Conservation (phyloP, 2,113 vertebrate species). For the Plotosus lineatus region DNA sequence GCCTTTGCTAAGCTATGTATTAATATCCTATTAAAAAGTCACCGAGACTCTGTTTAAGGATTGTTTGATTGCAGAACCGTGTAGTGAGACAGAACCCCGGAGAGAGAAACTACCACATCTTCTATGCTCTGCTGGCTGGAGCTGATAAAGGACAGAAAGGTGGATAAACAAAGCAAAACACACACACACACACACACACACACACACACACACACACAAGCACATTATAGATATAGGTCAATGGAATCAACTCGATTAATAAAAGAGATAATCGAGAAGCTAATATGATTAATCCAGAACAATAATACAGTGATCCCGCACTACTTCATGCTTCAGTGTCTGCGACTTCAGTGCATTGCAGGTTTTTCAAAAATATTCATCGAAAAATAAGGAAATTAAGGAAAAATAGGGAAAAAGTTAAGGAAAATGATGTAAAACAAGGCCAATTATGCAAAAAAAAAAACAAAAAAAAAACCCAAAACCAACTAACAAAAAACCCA, state of each 20-base stretch:
- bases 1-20: not conserved
- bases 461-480: too few relatives aligned
- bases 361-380: too few relatives aligned
- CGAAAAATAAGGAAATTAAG: too few relatives aligned
- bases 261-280: not conserved
- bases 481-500: too few relatives aligned
- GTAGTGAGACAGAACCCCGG: conserved; percentile 88
- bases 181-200: not conserved
- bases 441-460: too few relatives aligned
- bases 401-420: too few relatives aligned
- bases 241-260: not conserved
- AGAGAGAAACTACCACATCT: conserved; percentile 90
- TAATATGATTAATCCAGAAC: not conserved
- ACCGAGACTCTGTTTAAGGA: conserved; percentile 24
- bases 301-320: not conserved
- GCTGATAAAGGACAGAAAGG: conserved; percentile 78
- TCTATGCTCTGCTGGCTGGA: conserved; percentile 86
- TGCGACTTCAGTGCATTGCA: too few relatives aligned
- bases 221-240: not conserved
- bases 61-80: conserved; percentile 76
- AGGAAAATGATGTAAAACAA: too few relatives aligned
- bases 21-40: not conserved
- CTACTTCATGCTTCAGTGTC: too few relatives aligned
- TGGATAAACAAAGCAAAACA: conserved; percentile 49
- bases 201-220: not conserved